Conservation (phyloP, 2,888 invertebrate species). For the Gibbula magus region DNA sequence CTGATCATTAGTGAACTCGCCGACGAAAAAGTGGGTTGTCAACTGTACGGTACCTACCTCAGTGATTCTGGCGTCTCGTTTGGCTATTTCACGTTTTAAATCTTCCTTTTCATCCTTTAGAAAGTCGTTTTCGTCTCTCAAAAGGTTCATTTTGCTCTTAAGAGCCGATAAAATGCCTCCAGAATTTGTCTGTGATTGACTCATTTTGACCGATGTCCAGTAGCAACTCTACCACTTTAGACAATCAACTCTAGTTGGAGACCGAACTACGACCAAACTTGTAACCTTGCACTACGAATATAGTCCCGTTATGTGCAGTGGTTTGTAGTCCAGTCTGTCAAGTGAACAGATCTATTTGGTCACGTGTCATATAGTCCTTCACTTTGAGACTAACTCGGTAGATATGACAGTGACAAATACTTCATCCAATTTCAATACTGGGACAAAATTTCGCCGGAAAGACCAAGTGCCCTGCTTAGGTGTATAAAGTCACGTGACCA, state of each 20-base stretch:
- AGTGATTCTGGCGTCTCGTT: neutral
- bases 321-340: neutral
- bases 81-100: conserved; percentile 94
- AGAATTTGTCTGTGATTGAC: conserved; percentile 3
- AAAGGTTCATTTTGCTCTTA: conserved; percentile 99
- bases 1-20: too few relatives aligned
- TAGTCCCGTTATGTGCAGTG: conserved; percentile 4
- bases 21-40: neutral
- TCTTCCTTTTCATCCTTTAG: conserved; percentile 98
- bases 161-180: conserved; percentile 92
- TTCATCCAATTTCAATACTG: neutral
- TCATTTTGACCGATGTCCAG: conserved; percentile 13
- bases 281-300: conserved; percentile 26
- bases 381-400: neutral
- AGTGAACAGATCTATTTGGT: neutral
- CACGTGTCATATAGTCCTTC: neutral
- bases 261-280: conserved; percentile 25
- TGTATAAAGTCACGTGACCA: conserved; percentile 36
- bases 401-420: conserved; percentile 6
- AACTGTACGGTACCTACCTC: conserved; percentile 27
- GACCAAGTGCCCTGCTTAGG: conserved; percentile 31
- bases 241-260: conserved; percentile 5
- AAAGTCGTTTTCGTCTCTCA: conserved; percentile 98
- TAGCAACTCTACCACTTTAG: neutral
- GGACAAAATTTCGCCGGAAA: conserved; percentile 28